Base-by-base conservation (phyloP, 2,888 invertebrate species). In the Limulus polyphemus region DNA sequence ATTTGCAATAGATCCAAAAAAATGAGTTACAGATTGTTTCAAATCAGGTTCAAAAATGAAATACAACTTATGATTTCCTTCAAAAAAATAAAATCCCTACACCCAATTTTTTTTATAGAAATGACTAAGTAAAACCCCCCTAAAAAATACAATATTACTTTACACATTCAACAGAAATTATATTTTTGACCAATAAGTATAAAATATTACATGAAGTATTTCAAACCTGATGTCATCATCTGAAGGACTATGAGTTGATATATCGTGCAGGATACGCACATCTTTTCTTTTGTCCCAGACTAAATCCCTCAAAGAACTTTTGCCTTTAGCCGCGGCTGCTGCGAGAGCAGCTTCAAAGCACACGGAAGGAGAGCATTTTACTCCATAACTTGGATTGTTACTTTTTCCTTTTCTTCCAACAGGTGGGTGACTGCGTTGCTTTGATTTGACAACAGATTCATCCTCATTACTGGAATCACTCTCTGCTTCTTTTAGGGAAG, bases 401-500 rank as follows among this genome's bases (percentile, higher is more conserved):
- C 60, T 62, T 59, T 62, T 65, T 13, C 58, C 63, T 12, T 63
- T 60, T 47, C 59, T 49, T 10, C 56, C 60, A 49, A 47, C 55
- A 11, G 65, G 65, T 49, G 61, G 59, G 56, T 62, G 65, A 50
- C 55, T 61, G 7, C 65, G 58, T 17, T 57, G 32, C 47, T 61
- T 61, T 47, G 57, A n/a, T 50, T 61, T 65, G 32, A 58, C 17
- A 2, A 54, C 32, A 16, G 47, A 58, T 55, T 60, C 52, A 17
- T 61, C 62, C 50, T 65, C 67, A 63, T 65, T 63, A 48, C 65
- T 65, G 46, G 62, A 65, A 60, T 67, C 67, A 57, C 63, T 65
- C 47, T 64, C 65, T 11, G 56, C 55, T 11, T 56, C 47, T 55
- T 57, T 65, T 11, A 51, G 32, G 46, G 59, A 57, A n/a, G 54